Evolutionary conservation across 2,113 vertebrate species (phyloP), one percentile per base, ranked within the genome.

Genomic region (Pandion haliaetus): DNA sequence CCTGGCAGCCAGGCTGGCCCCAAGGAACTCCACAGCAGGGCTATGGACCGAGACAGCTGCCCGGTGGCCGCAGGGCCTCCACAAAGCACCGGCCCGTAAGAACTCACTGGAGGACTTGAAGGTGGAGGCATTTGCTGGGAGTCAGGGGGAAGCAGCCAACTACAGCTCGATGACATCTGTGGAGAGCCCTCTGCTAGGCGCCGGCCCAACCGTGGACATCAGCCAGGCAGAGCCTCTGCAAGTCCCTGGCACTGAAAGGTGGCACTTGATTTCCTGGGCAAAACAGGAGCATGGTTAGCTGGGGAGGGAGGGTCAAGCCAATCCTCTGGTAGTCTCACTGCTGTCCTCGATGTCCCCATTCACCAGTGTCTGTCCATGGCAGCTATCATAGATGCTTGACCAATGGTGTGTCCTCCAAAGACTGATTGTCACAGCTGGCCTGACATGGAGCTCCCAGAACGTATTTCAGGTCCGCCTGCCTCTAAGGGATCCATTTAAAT

Each of bases 211-310:
- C 4, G 4, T 79, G 2, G 86, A 95, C 65, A 76, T 95, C 92
- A 97, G 98, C 49, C 97, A 98, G 95, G 98, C 97, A 91, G 97
- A 98, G 87, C 97, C 98, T 23, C 98, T 98, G 82, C 98, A 96
- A 86, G 97, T 96, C 62, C 98, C 98, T 73, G 97, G 96, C 94
- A 96, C 98, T 32, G 99, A 99, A 98, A 99, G 98, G 99, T 99
- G 94, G 77, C 66, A 31, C 78, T 90, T 44, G 28, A 15, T 66
- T 57, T 79, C 45, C 76, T 59, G 80, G 47, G 85, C 31, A 32
- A 47, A 77, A 77, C 76, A 63, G 28, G 73, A 52, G 32, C n/a
- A 0, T 14, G 71, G 38, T 26, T 86, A 65, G 55, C 65, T 80
- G 59, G 90, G 76, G 77, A 96, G 92, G 94, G 92, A 87, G 71